phyloP scores from a whole-genome alignment of 2,113 vertebrate genomes.

The Glaucomys volans region DNA sequence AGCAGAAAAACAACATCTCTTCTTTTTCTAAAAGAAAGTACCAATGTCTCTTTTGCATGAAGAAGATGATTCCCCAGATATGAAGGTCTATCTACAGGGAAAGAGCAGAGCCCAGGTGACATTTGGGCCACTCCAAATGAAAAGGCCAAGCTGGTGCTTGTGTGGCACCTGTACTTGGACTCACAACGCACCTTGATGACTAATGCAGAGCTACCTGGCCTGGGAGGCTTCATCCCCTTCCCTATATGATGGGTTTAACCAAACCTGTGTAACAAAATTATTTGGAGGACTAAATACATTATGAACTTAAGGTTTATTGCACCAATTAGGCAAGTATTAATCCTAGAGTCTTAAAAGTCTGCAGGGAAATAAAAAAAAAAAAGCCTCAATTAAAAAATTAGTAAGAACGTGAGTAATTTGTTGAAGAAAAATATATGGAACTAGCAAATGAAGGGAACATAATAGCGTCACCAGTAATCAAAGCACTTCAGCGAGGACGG shows the following conservation, averaged over 20 bases:
- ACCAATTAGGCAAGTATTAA: neutral
- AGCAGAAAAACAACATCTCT: neutral
- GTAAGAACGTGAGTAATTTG: neutral
- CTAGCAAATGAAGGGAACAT: neutral
- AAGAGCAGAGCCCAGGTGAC: neutral
- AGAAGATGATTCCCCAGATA: neutral
- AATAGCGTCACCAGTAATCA: neutral
- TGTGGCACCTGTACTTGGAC: neutral
- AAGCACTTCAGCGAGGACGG: neutral
- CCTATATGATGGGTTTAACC: neutral
- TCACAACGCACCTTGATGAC: neutral
- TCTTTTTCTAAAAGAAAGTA: neutral
- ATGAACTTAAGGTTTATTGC: constrained; percentile 9
- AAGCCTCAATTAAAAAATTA: constrained; percentile 24
- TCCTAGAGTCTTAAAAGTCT: neutral
- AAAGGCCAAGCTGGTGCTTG: neutral
- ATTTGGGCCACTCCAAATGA: neutral
- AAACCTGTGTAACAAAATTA: neutral
- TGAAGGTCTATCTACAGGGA: neutral
- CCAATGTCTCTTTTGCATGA: neutral
- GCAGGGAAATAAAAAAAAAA: neutral
- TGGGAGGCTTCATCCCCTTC: neutral
- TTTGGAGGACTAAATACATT: constrained; percentile 35
- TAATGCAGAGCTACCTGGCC: neutral
- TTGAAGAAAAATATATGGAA: constrained; percentile 43